These are phyloP conservation scores for Ernsta delagoae DNA, from an alignment of 2,888 invertebrate species.

Conservation along the genomic window DNA sequence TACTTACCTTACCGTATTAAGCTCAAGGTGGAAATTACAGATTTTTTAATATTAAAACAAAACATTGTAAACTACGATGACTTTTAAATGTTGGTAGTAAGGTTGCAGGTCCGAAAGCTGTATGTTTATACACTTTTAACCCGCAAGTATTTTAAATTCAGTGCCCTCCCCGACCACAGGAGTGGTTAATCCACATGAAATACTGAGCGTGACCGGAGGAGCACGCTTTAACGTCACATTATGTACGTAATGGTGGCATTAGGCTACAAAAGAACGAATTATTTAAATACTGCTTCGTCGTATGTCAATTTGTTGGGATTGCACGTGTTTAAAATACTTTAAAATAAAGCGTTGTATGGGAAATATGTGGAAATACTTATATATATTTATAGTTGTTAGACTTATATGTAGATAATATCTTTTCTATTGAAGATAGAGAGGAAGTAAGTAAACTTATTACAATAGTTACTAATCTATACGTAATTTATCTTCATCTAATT, in stretches of 20 bases:
- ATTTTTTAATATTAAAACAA: no score
- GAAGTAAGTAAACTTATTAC: no score
- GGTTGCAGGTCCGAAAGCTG: background rate
- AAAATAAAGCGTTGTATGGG: background rate
- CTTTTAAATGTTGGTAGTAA: no score
- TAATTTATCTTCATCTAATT: no score
- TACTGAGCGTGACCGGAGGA: slow-evolving; percentile 26
- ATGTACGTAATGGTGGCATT: slow-evolving; percentile 35
- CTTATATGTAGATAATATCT: background rate
- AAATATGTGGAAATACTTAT: background rate
- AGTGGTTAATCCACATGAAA: slow-evolving; percentile 41
- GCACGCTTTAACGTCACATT: slow-evolving; percentile 37
- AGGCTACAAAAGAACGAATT: slow-evolving; percentile 20
- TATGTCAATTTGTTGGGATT: slow-evolving; percentile 5
- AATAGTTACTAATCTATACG: no score
- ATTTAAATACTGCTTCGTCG: slow-evolving; percentile 9
- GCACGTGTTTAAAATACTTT: background rate
- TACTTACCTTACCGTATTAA: no score
- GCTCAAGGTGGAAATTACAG: no score
- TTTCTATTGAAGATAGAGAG: no score
- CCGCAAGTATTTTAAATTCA: slow-evolving; percentile 26
- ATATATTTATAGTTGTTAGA: background rate
- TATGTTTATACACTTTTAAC: slow-evolving; percentile 1
- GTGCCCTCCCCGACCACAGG: slow-evolving; percentile 24
- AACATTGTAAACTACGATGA: no score